Base-by-base conservation (phyloP, 1,140 invertebrate genomes). In the Hylaeus anthracinus region DNA sequence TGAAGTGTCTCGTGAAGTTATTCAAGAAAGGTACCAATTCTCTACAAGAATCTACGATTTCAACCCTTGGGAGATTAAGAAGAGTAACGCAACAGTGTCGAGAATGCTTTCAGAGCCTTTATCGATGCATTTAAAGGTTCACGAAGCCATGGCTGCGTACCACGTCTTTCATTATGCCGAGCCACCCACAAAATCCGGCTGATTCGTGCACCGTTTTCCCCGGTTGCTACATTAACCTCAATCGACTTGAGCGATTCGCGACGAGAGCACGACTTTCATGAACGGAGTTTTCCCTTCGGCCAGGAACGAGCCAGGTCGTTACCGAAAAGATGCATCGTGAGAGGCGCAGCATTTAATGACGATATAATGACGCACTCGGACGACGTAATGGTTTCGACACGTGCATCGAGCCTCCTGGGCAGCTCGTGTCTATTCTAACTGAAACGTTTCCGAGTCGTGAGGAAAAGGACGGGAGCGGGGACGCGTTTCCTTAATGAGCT, bases 181-280 rank as follows among this genome's bases (percentile, higher is more conserved):
- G 48, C 72, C 79, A 80, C 79, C 65, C 79, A 45, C 72, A 41
- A 69, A 56, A 60, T 58, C 60, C 72, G 79, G 26, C 55, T 43
- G n/a, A 60, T 26, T 61, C 72, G 37, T 58, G 15, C 65, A 43
- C 51, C 74, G 55, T 72, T 72, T 72, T 63, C 70, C 65, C 79
- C 58, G 45, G 66, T 79, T 61, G 55, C 12, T n/a, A n/a, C 71
- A 74, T 78, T 86, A 69, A 84, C 88, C 89, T 90, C 85, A 87
- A 87, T 90, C 84, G 89, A 91, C 85, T 53, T 81, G 78, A 87
- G 87, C 88, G 82, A 84, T 69, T 83, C 56, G 65, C 82, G 85
- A 85, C 85, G 83, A 48, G n/a, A 58, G 83, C 65, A 41, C 69
- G 37, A 65, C 81, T 82, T 87, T 82, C 74, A 72, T 61, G 81